A percentile compares a stretch with the other conserved stretches of the same genome.
Evolutionary conservation across 2,888 invertebrate genomes (phyloP).

Genomic region (Heteromyza rotundicornis): DNA sequence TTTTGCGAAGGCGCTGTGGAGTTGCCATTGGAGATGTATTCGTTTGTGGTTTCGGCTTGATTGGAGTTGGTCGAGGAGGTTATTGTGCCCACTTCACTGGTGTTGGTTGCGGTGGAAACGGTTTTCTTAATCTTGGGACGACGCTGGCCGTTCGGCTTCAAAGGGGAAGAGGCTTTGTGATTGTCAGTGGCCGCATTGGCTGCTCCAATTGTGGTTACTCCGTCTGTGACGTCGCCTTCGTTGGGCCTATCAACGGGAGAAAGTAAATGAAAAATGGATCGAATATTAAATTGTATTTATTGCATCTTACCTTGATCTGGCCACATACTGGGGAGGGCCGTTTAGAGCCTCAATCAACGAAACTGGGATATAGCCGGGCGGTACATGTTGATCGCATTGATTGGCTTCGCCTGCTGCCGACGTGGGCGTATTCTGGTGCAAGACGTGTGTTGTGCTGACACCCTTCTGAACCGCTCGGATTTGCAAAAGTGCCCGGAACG

Average conservation of each 20-base stretch:
- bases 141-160: slow-evolving; percentile 54
- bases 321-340: slow-evolving; percentile 72
- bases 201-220: slow-evolving; percentile 54
- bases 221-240: slow-evolving; percentile 64
- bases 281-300: not conserved
- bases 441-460: slow-evolving; percentile 55
- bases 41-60: slow-evolving; percentile 38
- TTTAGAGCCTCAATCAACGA: slow-evolving; percentile 95
- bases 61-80: slow-evolving; percentile 29
- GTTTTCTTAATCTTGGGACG: slow-evolving; percentile 48
- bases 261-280: not conserved
- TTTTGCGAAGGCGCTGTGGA: slow-evolving; percentile 28
- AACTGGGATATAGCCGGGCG: slow-evolving; percentile 91
- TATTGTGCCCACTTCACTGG: not conserved
- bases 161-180: slow-evolving; percentile 52
- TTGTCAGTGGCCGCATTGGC: slow-evolving; percentile 48
- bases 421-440: slow-evolving; percentile 66
- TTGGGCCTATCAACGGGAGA: no score
- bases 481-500: slow-evolving; percentile 95
- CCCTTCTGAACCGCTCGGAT: slow-evolving; percentile 90
- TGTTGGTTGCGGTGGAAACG: not conserved
- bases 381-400: slow-evolving; percentile 69
- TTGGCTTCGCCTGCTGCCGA: slow-evolving; percentile 65
- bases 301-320: slow-evolving; percentile 46
- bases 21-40: slow-evolving; percentile 8